A percentile compares a stretch with the other conserved stretches of the same genome.
Evolutionary conservation across 2,113 vertebrate species (phyloP).

Genomic region (Xiphias gladius): DNA sequence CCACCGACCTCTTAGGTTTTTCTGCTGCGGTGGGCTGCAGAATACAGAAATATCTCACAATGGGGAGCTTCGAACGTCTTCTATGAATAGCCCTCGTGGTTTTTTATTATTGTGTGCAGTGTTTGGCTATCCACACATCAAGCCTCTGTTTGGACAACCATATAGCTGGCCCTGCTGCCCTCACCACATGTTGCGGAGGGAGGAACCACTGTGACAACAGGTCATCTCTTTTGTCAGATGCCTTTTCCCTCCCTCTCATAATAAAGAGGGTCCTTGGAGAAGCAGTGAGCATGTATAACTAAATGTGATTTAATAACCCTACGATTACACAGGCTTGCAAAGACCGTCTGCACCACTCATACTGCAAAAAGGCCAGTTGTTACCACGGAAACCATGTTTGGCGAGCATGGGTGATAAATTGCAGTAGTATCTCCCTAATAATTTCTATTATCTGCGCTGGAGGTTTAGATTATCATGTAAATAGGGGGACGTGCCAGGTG

Average conservation of each 20-base stretch:
- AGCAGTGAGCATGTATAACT: constrained; percentile 14
- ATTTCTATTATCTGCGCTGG: constrained; percentile 75
- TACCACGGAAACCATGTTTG: constrained; percentile 70
- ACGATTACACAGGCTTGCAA: constrained; percentile 17
- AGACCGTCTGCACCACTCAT: constrained; percentile 5
- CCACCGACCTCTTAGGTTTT: neutral
- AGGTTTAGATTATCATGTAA: constrained; percentile 78
- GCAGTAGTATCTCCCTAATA: constrained; percentile 64
- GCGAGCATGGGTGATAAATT: constrained; percentile 59
- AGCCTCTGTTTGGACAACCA: constrained; percentile 54
- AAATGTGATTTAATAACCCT: constrained; percentile 53
- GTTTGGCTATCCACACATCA: constrained; percentile 52
- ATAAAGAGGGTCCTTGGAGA: constrained; percentile 6
- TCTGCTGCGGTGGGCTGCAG: neutral
- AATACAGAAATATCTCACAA: neutral
- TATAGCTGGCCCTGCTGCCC: constrained; percentile 10
- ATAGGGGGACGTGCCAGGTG: constrained; percentile 58
- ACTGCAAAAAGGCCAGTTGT: constrained; percentile 45
- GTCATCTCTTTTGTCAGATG: constrained; percentile 20
- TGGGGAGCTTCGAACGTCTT: neutral
- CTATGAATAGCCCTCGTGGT: neutral
- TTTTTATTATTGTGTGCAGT: constrained; percentile 30
- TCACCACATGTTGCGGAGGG: constrained; percentile 30
- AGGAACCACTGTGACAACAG: constrained; percentile 7
- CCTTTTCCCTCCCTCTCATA: constrained; percentile 2